Base-by-base conservation (phyloP, 2,888 invertebrate species). In the Galeruca laticollis region DNA sequence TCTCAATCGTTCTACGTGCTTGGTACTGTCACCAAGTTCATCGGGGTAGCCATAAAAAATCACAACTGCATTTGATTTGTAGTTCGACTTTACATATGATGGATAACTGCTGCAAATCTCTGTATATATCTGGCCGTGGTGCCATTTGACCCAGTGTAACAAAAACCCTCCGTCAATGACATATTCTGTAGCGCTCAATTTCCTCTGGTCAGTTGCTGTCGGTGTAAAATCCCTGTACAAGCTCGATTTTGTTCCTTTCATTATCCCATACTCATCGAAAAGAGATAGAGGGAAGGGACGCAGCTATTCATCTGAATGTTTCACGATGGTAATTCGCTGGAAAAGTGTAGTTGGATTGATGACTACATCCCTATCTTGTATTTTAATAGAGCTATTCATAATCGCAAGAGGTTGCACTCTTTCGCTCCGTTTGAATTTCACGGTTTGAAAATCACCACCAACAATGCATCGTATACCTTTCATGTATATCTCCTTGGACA, bases 401-500 rank as follows among this genome's bases (percentile, higher is more conserved):
- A 71, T 69, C 60, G 62, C n/a, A n/a, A n/a, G n/a, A n/a, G n/a
- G n/a, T n/a, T n/a, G n/a, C n/a, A n/a, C n/a, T n/a, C n/a, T n/a
- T 49, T 75, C 71, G 47, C 74, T 79, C 49, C 77, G 21, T 68
- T 74, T 74, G 49, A 77, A 77, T 56, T 75, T 76, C 0, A 75
- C 56, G 18, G 68, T 63, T 40, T 69, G 54, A 52, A 78, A 75
- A 61, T 69, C 67, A 35, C 54, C 49, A 15, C 49, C 67, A 47
- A 47, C n/a, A 47, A 47, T 47, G 4, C 47, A n/a, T n/a, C 35
- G 26, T 68, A 78, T 74, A n/a, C 68, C 56, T 33, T 64, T 37
- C 8, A 60, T 73, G 2, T 77, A n/a, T 75, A n/a, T 57, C 66
- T 52, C 69, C 64, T 52, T 57, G n/a, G 70, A 35, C 31, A 57